Evolutionary conservation across 2,888 invertebrate species (phyloP), one percentile per base, ranked within the genome.

Genomic region (Zonitis immaculata): DNA sequence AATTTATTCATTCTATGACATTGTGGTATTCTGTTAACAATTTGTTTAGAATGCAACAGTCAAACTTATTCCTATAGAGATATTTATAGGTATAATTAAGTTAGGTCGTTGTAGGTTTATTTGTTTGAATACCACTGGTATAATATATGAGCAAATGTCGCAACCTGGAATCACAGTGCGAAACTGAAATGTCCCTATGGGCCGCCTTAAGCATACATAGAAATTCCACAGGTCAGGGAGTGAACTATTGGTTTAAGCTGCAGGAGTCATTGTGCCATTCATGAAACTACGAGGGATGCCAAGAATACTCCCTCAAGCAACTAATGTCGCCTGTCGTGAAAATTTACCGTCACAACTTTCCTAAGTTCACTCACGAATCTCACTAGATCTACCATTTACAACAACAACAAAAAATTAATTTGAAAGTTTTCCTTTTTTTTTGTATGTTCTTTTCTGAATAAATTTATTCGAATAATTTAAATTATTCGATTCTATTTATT

Each of bases 91-190:
- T 58, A 59, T 57, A 55, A 57, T 61, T 60, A 61, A 58, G 59
- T 63, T 64, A 65, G 61, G 64, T 65, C 59, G 61, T 64, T 66
- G 62, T 57, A 52, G 63, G 62, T 60, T 64, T 65, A 64, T 63
- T 67, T 67, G 68, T 68, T 70, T 66, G 64, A 58, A 62, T 60
- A 61, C 62, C 66, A 61, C 64, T 67, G 62, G 66, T 67, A 64
- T 70, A 71, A 72, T 71, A 64, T 69, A 72, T 71, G 71, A 71
- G 71, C 70, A 71, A 65, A 70, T 70, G 72, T 72, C 71, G 69
- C 66, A 67, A 60, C 62, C 66, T 66, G 68, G 67, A 69, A 70
- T 70, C 71, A 69, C 66, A 67, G 64, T 67, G 68, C 69, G 72
- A 72, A 66, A 72, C 72, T 71, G 70, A 70, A 70, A 70, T 66